Evolutionary conservation across 2,797 vertebrate genomes (phyloP), one percentile per base, ranked within the genome.

Genomic region (Brachymystax lenok): DNA sequence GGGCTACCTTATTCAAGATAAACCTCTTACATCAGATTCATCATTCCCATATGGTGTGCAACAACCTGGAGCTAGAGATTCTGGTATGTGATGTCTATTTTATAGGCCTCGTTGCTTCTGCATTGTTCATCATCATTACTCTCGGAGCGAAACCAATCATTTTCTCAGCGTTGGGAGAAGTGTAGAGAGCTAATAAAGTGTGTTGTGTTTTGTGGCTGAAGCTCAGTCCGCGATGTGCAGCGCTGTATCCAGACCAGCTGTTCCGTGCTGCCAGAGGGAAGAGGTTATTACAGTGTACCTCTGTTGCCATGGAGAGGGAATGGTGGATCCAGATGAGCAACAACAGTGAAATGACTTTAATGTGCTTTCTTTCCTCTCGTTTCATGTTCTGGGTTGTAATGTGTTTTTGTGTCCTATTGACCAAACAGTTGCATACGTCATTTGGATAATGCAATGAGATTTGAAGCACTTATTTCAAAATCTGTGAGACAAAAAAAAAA

Each of bases 91-190:
- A 13, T 46, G 59, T 24, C 24, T 24, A 2, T 10, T 63, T 63
- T 24, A 63, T 3, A 24, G 59, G 56, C 56, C 56, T n/a, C 10
- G 19, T 59, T 5, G 21, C 21, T 63, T 63, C 10, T 21, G n/a
- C 59, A 27, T 61, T 61, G n/a, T 61, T 61, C 59, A 63, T 63
- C 59, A 63, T 63, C 59, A 24, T 63, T 63, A 63, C 24, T 61
- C n/a, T 24, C n/a, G 8, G 10, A 61, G 59, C 2, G 21, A 63
- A 63, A 63, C 21, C 59, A 63, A 63, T 63, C n/a, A 63, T 63
- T 63, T 59, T 63, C 59, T 63, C 59, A 63, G n/a, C 21, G 10
- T 63, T 7, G 59, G 59, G 59, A 4, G 21, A 63, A 10, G 21
- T 63, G 59, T 5, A 12, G 40, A 63, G 59, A 30, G 66, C 30